Conservation (phyloP, 2,113 vertebrate genomes). For the Halichoerus grypus region DNA sequence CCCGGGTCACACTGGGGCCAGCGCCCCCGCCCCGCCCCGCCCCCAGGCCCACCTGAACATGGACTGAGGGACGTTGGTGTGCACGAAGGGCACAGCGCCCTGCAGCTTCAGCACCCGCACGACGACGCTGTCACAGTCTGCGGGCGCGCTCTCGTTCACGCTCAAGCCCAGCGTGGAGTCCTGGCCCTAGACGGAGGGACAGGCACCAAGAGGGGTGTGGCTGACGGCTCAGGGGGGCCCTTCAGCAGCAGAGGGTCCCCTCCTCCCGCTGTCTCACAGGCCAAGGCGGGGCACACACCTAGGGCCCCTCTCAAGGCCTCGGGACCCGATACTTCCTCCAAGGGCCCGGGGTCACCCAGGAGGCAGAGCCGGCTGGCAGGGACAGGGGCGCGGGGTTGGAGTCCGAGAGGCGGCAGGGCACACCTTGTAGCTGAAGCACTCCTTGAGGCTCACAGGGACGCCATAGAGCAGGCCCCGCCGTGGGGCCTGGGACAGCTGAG, state of each 20-base stretch:
- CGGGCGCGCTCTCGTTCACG: constrained; percentile 87
- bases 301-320: background rate
- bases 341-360: background rate
- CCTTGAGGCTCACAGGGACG: constrained; percentile 95
- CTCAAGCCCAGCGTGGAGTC: constrained; percentile 90
- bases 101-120: constrained; percentile 94
- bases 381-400: background rate
- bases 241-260: background rate
- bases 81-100: constrained; percentile 96
- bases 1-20: accelerated
- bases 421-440: constrained; percentile 92
- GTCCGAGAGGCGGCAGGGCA: background rate
- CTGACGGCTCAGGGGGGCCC: background rate
- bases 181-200: constrained; percentile 86
- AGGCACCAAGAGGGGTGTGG: background rate
- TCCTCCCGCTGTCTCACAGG: background rate
- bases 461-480: constrained; percentile 91
- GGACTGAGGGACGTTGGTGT: constrained; percentile 95
- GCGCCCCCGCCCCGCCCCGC: background rate
- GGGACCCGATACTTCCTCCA: background rate
- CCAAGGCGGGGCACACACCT: background rate
- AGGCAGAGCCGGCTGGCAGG: background rate
- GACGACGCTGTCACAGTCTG: constrained; percentile 89
- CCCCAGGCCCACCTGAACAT: constrained; percentile 89
- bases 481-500: constrained; percentile 86